Base-by-base conservation (phyloP, 2,888 invertebrate genomes). In the Drosophila acutilabella region DNA sequence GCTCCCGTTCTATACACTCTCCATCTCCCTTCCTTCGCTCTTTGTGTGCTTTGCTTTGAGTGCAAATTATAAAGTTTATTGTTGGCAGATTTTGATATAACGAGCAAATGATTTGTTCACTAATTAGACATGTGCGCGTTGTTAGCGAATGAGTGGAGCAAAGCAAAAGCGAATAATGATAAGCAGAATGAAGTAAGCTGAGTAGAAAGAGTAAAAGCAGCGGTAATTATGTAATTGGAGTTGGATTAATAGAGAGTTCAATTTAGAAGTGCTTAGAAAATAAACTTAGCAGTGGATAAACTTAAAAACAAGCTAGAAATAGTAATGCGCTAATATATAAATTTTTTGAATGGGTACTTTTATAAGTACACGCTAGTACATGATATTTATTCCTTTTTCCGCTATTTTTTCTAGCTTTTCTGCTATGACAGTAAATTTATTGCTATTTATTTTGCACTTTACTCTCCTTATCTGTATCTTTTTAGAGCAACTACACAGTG, bases 31-130 rank as follows among this genome's bases (percentile, higher is more conserved):
- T n/a, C 23, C 23, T 51, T 5, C 5, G 11, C 8, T 45, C 56
- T 38, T 20, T 57, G 38, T 72, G 54, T 64, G 51, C 60, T 68
- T 68, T 64, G 64, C 57, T 69, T 66, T 68, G 59, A 64, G 72
- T 47, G 59, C 60, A 71, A 75, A 67, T 67, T 62, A 62, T 65
- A 79, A 81, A 78, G 74, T 78, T 79, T 51, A 44, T 16, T 64
- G 47, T 77, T 77, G 78, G 62, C 61, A 64, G 58, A 64, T 67
- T 71, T 68, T 69, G 60, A 56, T 67, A 45, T 50, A 58, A 67
- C 58, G 64, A 53, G 60, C 71, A 64, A 74, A 68, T 78, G 57
- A 78, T 67, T 82, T 80, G 57, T 65, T 57, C 53, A 64, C 71
- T 80, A 83, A 82, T 82, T 82, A 77, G 68, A 62, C 47, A 51